phyloP scores from a whole-genome alignment of 2,113 vertebrate genomes.

The Suricata suricatta region DNA sequence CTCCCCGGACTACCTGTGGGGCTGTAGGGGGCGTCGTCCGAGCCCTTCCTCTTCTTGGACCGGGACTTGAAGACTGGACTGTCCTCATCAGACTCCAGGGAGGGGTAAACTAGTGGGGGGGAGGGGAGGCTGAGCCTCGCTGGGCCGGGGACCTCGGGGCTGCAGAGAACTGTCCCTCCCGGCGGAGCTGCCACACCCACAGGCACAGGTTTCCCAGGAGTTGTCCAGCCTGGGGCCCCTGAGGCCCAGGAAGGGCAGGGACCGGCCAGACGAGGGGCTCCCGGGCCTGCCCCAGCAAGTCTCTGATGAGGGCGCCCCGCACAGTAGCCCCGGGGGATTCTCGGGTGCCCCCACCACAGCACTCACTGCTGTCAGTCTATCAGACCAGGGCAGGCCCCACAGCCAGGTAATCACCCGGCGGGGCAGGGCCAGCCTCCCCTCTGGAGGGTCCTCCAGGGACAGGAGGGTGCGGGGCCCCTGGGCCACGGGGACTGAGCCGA shows the following conservation, averaged over 20 bases:
- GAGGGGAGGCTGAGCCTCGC: slow-evolving; percentile 33
- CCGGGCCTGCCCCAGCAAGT: neutral
- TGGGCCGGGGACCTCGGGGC: neutral
- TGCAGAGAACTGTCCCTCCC: neutral
- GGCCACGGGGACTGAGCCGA: neutral
- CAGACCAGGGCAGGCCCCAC: neutral
- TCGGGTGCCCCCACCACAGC: accelerated
- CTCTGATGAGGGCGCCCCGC: neutral
- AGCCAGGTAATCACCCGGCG: neutral
- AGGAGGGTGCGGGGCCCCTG: neutral
- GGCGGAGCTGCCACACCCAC: accelerated
- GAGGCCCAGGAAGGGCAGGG: neutral
- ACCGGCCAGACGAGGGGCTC: neutral
- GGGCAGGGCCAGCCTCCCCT: neutral
- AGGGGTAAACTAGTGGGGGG: slow-evolving; percentile 93
- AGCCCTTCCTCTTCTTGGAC: slow-evolving; percentile 99
- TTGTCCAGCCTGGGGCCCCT: accelerated
- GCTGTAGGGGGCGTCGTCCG: slow-evolving; percentile 97
- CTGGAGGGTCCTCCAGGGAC: neutral
- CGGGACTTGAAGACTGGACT: slow-evolving; percentile 99
- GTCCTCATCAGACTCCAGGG: slow-evolving; percentile 98
- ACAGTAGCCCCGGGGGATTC: neutral
- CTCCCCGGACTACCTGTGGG: slow-evolving; percentile 90
- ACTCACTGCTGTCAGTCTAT: neutral
- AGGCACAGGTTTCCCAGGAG: neutral